Conservation (phyloP, 2,113 vertebrate species). For the Dicrurus megarhynchus region DNA sequence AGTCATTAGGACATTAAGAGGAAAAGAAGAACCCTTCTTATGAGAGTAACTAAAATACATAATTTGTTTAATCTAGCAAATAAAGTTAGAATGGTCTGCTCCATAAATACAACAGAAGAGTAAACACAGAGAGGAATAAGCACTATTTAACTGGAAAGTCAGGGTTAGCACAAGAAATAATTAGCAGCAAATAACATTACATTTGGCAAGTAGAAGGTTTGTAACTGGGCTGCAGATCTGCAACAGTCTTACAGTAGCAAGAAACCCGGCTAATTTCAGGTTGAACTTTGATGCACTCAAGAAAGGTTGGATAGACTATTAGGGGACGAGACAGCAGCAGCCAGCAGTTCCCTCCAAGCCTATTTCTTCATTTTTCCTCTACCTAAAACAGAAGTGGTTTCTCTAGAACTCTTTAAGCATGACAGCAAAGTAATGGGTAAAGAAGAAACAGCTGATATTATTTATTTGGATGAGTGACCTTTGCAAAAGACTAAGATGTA, state of each 20-base stretch:
- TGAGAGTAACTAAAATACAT: not conserved
- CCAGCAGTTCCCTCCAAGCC: not conserved
- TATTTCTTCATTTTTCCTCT: not conserved
- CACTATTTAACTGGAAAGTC: not conserved
- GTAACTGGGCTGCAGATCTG: not conserved
- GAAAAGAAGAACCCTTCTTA: not conserved
- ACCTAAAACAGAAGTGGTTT: not conserved
- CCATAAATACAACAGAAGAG: not conserved
- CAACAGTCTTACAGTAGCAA: not conserved
- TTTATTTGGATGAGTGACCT: not conserved
- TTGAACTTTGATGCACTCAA: not conserved
- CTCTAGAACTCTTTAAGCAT: not conserved
- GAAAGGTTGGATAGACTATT: not conserved
- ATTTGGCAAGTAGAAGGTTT: not conserved
- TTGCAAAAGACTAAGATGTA: not conserved
- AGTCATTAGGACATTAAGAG: not conserved
- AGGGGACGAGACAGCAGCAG: not conserved
- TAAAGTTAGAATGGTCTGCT: not conserved
- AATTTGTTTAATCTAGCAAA: constrained; percentile 16
- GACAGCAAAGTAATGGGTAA: not conserved
- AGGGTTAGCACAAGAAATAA: not conserved
- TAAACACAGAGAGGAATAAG: not conserved
- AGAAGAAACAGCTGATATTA: not conserved
- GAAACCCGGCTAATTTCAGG: not conserved
- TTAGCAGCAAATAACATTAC: not conserved